These are phyloP conservation scores for Aurelia aurita complex sp. Pacific DNA, from an alignment of 30 jellyfish, hydroid and myxozoan genomes.

Conservation along the genomic window DNA sequence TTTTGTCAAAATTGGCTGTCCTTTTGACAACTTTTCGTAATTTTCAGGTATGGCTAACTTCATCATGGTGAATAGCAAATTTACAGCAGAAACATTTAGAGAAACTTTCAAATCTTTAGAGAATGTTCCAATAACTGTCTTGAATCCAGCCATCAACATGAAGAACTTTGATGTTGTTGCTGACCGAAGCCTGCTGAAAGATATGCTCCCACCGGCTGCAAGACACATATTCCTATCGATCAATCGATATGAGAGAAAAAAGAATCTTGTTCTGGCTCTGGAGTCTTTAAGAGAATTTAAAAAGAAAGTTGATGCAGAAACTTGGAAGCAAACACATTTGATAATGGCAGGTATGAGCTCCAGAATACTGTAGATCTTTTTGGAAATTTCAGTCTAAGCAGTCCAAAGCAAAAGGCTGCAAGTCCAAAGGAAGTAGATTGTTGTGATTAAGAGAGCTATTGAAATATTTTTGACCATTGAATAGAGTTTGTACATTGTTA, in stretches of 20 bases:
- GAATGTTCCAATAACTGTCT: conserved; percentile 51
- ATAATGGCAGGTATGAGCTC: conserved; percentile 79
- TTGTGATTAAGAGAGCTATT: no score
- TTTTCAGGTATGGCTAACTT: conserved; percentile 89
- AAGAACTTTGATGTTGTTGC: conserved; percentile 42
- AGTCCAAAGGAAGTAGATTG: no score
- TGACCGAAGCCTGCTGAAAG: conserved; percentile 34
- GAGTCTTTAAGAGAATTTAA: conserved; percentile 66
- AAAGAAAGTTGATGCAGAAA: conserved; percentile 40
- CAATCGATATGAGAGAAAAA: conserved; percentile 93
- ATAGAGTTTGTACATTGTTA: no score
- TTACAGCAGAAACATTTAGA: conserved; percentile 82
- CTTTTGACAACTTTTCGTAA: background rate
- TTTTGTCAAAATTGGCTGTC: no score
- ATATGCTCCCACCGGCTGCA: conserved; percentile 70
- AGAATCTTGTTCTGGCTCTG: conserved; percentile 81
- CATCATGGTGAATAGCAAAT: conserved; percentile 87
- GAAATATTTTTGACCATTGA: no score
- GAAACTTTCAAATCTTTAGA: conserved; percentile 67
- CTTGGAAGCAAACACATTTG: conserved; percentile 75
- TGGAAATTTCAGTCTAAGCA: no score
- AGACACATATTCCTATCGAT: conserved; percentile 66
- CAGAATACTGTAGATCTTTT: no score
- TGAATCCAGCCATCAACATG: conserved; percentile 82
- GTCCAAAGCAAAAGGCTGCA: no score